phyloP scores from a whole-genome alignment of 2,888 invertebrate species.

The Drosophila aldrichi region DNA sequence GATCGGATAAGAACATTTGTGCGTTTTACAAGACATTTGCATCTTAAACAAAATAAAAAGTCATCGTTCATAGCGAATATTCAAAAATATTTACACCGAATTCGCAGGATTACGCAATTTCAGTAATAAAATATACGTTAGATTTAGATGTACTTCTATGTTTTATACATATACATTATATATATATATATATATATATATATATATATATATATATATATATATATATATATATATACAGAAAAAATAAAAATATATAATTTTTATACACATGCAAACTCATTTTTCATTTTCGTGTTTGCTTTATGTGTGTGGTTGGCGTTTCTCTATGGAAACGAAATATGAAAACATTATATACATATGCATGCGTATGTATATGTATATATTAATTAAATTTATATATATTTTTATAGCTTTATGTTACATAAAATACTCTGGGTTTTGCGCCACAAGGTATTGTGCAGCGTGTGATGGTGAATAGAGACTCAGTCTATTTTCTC shows the following conservation, averaged over 20 bases:
- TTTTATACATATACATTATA: conserved; percentile 16
- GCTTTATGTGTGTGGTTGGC: background rate
- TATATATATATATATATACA: conserved; percentile 12
- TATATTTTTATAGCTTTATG: background rate
- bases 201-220: conserved; percentile 14
- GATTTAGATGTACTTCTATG: conserved; percentile 4
- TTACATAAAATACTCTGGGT: conserved; percentile 22
- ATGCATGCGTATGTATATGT: background rate
- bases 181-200: conserved; percentile 18
- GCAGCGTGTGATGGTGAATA: conserved; percentile 34
- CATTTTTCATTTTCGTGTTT: background rate
- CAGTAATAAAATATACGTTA: conserved; percentile 29
- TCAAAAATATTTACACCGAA: conserved; percentile 9
- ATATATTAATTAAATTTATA: conserved; percentile 1
- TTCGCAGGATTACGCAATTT: conserved; percentile 6
- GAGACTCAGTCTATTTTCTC: conserved; percentile 61
- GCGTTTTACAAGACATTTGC: conserved; percentile 17
- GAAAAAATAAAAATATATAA: conserved; percentile 26
- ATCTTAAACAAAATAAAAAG: background rate
- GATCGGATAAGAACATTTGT: conserved; percentile 14
- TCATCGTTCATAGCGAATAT: background rate
- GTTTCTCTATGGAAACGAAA: background rate
- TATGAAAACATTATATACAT: background rate
- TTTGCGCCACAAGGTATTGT: conserved; percentile 19
- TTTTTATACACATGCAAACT: conserved; percentile 15